phyloP scores from a whole-genome alignment of 2,113 vertebrate species.

The Psettodes erumei region DNA sequence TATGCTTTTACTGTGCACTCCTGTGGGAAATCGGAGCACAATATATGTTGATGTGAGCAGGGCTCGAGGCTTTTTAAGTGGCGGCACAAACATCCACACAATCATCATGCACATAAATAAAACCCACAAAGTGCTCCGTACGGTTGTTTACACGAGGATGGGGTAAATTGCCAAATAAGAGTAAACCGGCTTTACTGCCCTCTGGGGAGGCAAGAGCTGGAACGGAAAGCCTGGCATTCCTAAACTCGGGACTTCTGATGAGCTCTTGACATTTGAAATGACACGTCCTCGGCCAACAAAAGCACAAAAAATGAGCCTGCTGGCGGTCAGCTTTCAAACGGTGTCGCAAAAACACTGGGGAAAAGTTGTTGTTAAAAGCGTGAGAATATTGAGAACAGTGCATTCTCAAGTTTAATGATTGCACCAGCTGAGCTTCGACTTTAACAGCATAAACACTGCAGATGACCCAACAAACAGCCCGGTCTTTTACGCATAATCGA shows the following conservation, averaged over 20 bases:
- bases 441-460: neutral
- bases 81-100: conserved; percentile 31
- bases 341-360: conserved; percentile 2
- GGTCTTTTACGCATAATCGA: too few relatives aligned
- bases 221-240: conserved; percentile 73
- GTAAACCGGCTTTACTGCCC: conserved; percentile 70
- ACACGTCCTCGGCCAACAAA: conserved; percentile 66
- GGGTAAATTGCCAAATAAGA: conserved; percentile 79
- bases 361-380: conserved; percentile 23
- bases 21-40: conserved; percentile 16
- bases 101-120: conserved; percentile 47
- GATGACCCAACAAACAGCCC: neutral
- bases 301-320: conserved; percentile 42
- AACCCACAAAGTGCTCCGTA: conserved; percentile 26
- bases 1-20: neutral
- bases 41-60: conserved; percentile 16
- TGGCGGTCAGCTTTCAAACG: conserved; percentile 23
- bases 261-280: conserved; percentile 54
- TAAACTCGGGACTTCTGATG: conserved; percentile 59
- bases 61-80: conserved; percentile 30
- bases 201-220: conserved; percentile 59
- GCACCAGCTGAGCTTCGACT: conserved; percentile 15
- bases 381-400: conserved; percentile 23
- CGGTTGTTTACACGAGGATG: conserved; percentile 77
- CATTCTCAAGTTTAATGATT: conserved; percentile 30